phyloP scores from a whole-genome alignment of 2,888 invertebrate genomes.

The Pollenia amentaria region DNA sequence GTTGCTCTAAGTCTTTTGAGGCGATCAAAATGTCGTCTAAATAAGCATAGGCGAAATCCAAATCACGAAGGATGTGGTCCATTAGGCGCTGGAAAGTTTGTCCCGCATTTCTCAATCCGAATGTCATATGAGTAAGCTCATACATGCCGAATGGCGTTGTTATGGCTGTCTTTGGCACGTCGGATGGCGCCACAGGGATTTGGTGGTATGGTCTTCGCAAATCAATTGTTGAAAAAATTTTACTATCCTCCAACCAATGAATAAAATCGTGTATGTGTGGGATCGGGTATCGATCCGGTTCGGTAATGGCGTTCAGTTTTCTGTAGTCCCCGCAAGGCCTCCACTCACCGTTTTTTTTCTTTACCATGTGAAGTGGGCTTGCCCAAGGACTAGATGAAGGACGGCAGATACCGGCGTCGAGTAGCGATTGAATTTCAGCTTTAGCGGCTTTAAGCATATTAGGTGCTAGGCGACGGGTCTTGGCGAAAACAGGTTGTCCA shows the following conservation, averaged over 20 bases:
- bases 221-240: constrained; percentile 69
- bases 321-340: constrained; percentile 47
- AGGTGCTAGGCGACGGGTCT: constrained; percentile 77
- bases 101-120: constrained; percentile 68
- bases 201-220: constrained; percentile 69
- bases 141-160: constrained; percentile 71
- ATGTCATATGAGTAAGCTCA: constrained; percentile 64
- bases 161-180: constrained; percentile 69
- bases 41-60: constrained; percentile 74
- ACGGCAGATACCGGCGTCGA: constrained; percentile 82
- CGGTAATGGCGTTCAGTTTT: constrained; percentile 33
- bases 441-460: constrained; percentile 61
- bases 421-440: constrained; percentile 60
- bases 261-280: constrained; percentile 67
- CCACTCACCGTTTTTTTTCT: constrained; percentile 51
- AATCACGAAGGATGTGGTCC: constrained; percentile 62
- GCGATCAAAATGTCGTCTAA: constrained; percentile 78
- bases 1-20: constrained; percentile 73
- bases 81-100: constrained; percentile 70
- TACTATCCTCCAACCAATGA: constrained; percentile 45
- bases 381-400: constrained; percentile 83
- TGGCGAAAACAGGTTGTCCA: constrained; percentile 58
- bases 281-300: constrained; percentile 64
- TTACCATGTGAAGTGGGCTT: constrained; percentile 76
- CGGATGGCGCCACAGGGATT: constrained; percentile 60